These are phyloP conservation scores for Leptinotarsa peninsularis DNA, from an alignment of 2,888 invertebrate species.

Conservation along the genomic window DNA sequence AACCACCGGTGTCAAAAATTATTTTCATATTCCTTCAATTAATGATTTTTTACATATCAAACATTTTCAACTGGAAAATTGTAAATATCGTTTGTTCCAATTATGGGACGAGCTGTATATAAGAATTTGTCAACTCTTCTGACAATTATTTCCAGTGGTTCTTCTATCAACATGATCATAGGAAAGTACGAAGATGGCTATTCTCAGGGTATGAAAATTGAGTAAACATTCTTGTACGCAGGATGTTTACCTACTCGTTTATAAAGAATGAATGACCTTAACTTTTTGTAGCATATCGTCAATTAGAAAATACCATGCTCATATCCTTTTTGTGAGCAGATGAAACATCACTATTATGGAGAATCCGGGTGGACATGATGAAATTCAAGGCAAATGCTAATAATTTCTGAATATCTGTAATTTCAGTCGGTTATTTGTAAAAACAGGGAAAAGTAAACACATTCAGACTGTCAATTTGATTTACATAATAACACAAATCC, in stretches of 20 bases:
- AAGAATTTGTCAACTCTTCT: too few relatives aligned
- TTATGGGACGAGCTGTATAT: too few relatives aligned
- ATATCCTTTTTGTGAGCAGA: conserved; percentile 9
- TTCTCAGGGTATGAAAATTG: too few relatives aligned
- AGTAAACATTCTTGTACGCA: neutral
- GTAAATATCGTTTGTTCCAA: too few relatives aligned
- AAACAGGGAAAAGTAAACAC: too few relatives aligned
- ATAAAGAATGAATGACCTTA: neutral
- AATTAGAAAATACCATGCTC: neutral
- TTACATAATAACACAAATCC: too few relatives aligned
- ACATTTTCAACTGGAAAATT: too few relatives aligned
- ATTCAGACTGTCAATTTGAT: too few relatives aligned
- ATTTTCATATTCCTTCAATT: too few relatives aligned
- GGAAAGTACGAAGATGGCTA: neutral
- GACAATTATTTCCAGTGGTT: too few relatives aligned
- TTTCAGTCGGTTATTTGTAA: neutral
- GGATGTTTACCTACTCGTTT: neutral
- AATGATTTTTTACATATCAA: too few relatives aligned
- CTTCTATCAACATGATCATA: neutral
- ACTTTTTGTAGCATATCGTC: neutral
- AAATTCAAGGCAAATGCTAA: neutral
- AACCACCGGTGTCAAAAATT: too few relatives aligned
- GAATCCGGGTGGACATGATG: neutral
- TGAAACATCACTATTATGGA: neutral
- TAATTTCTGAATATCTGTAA: neutral